phyloP scores from a whole-genome alignment of 1,140 invertebrate genomes.

The Diorhabda elongata region DNA sequence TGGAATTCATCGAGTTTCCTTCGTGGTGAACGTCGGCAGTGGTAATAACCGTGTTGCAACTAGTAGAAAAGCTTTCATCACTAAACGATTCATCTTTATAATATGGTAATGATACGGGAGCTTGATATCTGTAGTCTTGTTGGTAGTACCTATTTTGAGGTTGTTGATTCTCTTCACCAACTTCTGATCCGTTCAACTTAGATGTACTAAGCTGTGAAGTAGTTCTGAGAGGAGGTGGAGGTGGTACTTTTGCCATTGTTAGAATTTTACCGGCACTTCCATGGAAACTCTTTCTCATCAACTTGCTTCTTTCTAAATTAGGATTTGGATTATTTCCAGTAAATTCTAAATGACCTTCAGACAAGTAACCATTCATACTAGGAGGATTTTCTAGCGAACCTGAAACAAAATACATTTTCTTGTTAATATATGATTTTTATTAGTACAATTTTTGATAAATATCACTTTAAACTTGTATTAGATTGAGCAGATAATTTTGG shows the following conservation, averaged over 20 bases:
- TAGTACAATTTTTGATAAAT: too few relatives aligned
- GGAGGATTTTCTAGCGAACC: slow-evolving; percentile 50
- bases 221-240: slow-evolving; percentile 78
- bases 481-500: too few relatives aligned
- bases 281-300: slow-evolving; percentile 87
- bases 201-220: slow-evolving; percentile 75
- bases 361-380: slow-evolving; percentile 74
- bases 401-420: not conserved
- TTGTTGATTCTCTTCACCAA: slow-evolving; percentile 51
- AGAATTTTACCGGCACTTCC: slow-evolving; percentile 75
- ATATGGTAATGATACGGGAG: slow-evolving; percentile 64
- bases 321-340: slow-evolving; percentile 65
- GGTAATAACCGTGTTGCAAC: slow-evolving; percentile 63
- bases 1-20: slow-evolving; percentile 54
- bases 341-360: slow-evolving; percentile 81
- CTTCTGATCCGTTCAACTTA: slow-evolving; percentile 59
- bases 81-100: slow-evolving; percentile 45
- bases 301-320: slow-evolving; percentile 77
- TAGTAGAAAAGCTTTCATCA: slow-evolving; percentile 48
- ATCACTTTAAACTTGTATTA: too few relatives aligned
- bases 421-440: too few relatives aligned
- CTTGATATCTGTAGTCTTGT: slow-evolving; percentile 51
- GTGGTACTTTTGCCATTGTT: slow-evolving; percentile 78
- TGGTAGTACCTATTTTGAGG: slow-evolving; percentile 25
- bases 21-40: slow-evolving; percentile 75